Base-by-base conservation (phyloP, 1,140 invertebrate genomes). In the Andricus grossulariae region DNA sequence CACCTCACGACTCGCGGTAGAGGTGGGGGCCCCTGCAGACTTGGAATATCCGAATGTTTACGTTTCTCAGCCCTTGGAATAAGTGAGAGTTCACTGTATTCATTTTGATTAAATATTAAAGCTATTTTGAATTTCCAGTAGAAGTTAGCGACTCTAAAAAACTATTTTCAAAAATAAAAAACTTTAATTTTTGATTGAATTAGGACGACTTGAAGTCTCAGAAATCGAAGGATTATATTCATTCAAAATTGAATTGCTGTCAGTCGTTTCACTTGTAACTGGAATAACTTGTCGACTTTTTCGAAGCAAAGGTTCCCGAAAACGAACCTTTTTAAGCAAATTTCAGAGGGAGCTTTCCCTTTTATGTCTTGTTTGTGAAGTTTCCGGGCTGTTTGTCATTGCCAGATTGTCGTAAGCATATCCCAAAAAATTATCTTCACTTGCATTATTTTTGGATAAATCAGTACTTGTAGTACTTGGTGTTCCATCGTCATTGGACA, bases 391-490 rank as follows among this genome's bases (percentile, higher is more conserved):
- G 0, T 93, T 93, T 0, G 94, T 93, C 93, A 95, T 93, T 0
- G 92, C 94, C 74, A 93, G 93, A 86, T 95, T 95, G 80, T 95
- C 94, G 81, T 95, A 95, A 3, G 94, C 94, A 74, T 94, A 95
- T 77, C 95, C 94, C 50, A 95, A 85, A 0, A 94, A 94, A 0
- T 93, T 93, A 80, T 95, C 94, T 85, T 95, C 94, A 74, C 93
- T 93, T 0, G 94, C 94, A 50, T 93, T 90, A 72, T 93, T 87
- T 25, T 92, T 91, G 16, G 92, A 93, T 0, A 93, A 76, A 1
- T 92, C 89, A 0, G 93, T 93, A 84, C 92, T 93, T 1, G 92
- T 92, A 0, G 93, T 94, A 52, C 92, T 92, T 5, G 93, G 92
- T 0, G 93, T 93, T 0, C 88, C 91, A 10, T 91, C 90, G 0